Base-by-base conservation (phyloP, 1,140 invertebrate genomes). In the Meloidogyne hapla region DNA sequence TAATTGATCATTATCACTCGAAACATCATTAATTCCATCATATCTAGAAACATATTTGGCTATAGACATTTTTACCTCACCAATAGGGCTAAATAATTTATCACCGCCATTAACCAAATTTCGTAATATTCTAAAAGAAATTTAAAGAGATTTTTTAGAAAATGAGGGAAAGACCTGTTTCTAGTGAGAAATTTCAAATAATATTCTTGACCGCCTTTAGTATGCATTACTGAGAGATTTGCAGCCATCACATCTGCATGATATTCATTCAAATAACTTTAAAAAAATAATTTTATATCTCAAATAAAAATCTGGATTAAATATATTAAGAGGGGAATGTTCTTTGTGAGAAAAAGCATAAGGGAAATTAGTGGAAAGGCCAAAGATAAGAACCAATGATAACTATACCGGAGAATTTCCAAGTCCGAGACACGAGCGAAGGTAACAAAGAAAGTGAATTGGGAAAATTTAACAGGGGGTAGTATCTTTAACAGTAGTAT, bases 221-320 rank as follows among this genome's bases (percentile, higher is more conserved):
- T 62, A 26, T 76, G 75, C 4, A 4, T 21, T 28, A 71, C 15
- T 45, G 75, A 76, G 18, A 76, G 21, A 28, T 76, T 74, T 6
- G 75, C 68, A 6, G 75, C 25, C 45, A 38, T 63, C n/a, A 62
- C n/a, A 76, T 76, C 72, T 42, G 75, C 40, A 40, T 76, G 74
- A 21, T 38, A 13, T 26, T 74, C 69, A 28, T 76, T 40, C 23
- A 67, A 0, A 76, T 76, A 74, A 15, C 74, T 75, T 23, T 26
- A 42, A 10, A 25, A 64, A 73, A 6, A 18, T 21, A 9, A 40
- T 2, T n/a, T 33, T 33, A 33, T 33, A 33, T 33, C 6, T 33
- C 9, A 33, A 33, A 33, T 33, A 4, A 33, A 6, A 4, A 33
- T n/a, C n/a, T n/a, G n/a, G n/a, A n/a, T n/a, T n/a, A n/a, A n/a